A percentile compares a stretch with the other conserved stretches of the same genome.
These are phyloP conservation scores for Sebastes nivosus DNA, from an alignment of 2,797 vertebrate species.

Conservation along the genomic window DNA sequence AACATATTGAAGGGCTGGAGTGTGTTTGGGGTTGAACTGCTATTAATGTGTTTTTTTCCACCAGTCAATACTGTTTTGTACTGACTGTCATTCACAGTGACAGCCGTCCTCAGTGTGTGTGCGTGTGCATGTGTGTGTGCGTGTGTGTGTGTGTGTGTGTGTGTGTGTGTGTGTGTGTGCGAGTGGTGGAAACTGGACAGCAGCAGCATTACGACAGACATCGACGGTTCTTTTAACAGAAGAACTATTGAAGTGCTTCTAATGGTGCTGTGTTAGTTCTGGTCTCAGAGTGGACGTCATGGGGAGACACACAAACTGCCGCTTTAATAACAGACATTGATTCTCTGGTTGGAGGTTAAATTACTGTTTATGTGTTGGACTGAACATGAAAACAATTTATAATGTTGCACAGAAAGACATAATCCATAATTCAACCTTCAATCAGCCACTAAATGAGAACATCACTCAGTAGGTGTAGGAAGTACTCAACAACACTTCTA, in stretches of 20 bases:
- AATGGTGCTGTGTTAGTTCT: background rate
- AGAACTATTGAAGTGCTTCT: conserved; percentile 48
- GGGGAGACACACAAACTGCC: no score
- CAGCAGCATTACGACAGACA: conserved; percentile 42
- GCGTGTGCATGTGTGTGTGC: background rate
- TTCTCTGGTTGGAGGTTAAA: no score
- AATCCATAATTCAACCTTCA: no score
- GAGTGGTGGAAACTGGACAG: conserved; percentile 51
- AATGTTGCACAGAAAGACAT: no score
- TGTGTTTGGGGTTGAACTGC: conserved; percentile 23
- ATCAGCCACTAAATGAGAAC: no score
- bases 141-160: background rate
- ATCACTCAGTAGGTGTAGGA: background rate
- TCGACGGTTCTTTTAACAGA: conserved; percentile 54
- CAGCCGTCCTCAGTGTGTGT: conserved; percentile 48
- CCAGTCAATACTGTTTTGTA: conserved; percentile 56
- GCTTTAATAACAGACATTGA: no score
- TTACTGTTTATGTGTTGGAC: no score
- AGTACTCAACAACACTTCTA: no score
- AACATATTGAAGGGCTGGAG: conserved; percentile 5
- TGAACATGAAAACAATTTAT: no score
- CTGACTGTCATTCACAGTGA: conserved; percentile 56
- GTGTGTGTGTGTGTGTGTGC: background rate
- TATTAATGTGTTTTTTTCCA: conserved; percentile 33
- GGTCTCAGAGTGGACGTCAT: background rate